Percentiles rank a stretch among this genome's conserved stretches.
phyloP scores from a whole-genome alignment of 1,140 invertebrate genomes.

The Drosophila sproati region DNA sequence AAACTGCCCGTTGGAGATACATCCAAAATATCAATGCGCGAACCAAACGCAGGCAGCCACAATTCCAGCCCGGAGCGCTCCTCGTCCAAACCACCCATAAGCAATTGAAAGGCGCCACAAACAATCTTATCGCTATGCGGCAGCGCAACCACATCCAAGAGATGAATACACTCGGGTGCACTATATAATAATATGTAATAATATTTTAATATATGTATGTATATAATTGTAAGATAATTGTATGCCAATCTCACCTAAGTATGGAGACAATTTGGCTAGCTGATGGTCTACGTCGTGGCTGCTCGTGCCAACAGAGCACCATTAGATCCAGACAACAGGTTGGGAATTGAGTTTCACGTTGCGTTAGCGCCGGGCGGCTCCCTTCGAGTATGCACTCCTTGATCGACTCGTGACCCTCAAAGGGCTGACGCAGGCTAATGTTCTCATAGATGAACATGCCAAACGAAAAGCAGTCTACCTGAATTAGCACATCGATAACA shows the following conservation, averaged over 20 bases:
- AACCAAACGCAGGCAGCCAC: slow-evolving; percentile 90
- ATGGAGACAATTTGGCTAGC: slow-evolving; percentile 97
- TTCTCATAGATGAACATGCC: slow-evolving; percentile 99
- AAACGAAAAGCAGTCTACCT: slow-evolving; percentile 99
- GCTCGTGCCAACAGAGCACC: slow-evolving; percentile 97
- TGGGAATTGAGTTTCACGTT: slow-evolving; percentile 93
- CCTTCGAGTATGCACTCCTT: slow-evolving; percentile 98
- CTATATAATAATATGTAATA: slow-evolving; percentile 73
- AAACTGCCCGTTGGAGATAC: slow-evolving; percentile 86
- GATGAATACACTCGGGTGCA: slow-evolving; percentile 96
- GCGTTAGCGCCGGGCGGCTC: slow-evolving; percentile 93
- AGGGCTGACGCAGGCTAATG: slow-evolving; percentile 96
- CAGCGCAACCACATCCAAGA: slow-evolving; percentile 92
- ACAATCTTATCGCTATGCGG: slow-evolving; percentile 87
- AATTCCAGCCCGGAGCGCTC: slow-evolving; percentile 86
- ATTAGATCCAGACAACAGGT: slow-evolving; percentile 97
- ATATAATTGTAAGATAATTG: too few species aligned
- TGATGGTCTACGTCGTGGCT: slow-evolving; percentile 92
- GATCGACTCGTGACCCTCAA: slow-evolving; percentile 97
- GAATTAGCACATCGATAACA: slow-evolving; percentile 24
- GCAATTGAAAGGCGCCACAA: slow-evolving; percentile 76
- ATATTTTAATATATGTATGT: background rate
- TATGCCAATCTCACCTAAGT: slow-evolving; percentile 83
- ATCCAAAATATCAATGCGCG: slow-evolving; percentile 88
- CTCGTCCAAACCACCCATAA: slow-evolving; percentile 47